Base-by-base conservation (phyloP, 2,888 invertebrate genomes). In the Nipponacmea schrenckii region DNA sequence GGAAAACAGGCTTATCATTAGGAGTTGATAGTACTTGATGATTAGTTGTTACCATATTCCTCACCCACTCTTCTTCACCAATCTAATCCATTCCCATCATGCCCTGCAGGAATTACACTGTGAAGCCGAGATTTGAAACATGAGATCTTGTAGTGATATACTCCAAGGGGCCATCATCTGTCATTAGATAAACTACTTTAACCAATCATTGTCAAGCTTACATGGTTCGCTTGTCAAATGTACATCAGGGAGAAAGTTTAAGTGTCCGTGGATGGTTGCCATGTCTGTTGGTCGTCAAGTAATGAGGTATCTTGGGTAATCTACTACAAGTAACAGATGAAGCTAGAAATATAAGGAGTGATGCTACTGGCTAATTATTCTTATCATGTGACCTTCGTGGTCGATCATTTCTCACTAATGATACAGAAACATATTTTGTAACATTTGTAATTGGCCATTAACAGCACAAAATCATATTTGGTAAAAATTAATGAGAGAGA, bases 251-350 rank as follows among this genome's bases (percentile, higher is more conserved):
- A 56, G 10, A 56, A 24, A 20, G 24, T 56, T 56, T 56, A 56
- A 56, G 20, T 56, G 56, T 56, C 56, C 24, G 20, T 20, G 20
- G 56, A 56, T 56, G 24, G 56, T 20, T 56, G 56, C 20, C 20
- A 56, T 24, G 56, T 56, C 56, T 56, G 56, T 56, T 56, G 20
- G 56, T 24, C 56, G 24, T 24, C 56, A 20, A 56, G 24, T 56
- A 56, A 56, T 56, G 56, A 56, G 56, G 56, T 56, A 56, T 56
- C 56, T 24, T 56, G 56, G 56, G 56, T 56, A 56, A 56, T 56
- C 20, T 24, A 56, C 24, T 20, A 10, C 20, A 10, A 24, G 24
- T 24, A 56, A 24, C 56, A 56, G 56, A 24, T 56, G 56, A 56
- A 56, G 20, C 24, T 15, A 12, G 8, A 56, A 56, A 56, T 56